Evolutionary conservation across 2,888 invertebrate species (phyloP).

Genomic region (Chrysotoxum bicinctum): DNA sequence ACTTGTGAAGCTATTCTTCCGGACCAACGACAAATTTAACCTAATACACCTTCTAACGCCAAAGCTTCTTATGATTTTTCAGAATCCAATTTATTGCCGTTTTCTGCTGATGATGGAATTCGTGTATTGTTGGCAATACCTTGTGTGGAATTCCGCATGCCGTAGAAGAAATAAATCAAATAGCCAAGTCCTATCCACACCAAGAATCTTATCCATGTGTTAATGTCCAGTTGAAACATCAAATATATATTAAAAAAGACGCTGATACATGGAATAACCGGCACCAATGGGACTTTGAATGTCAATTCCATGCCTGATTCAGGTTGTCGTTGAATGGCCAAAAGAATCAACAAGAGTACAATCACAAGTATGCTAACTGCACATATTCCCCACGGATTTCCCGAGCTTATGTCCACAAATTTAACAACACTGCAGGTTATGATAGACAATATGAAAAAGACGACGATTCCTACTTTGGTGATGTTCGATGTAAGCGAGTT

Average conservation of each 20-base stretch:
- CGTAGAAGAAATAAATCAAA: slow-evolving; percentile 92
- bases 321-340: slow-evolving; percentile 88
- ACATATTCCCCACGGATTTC: slow-evolving; percentile 79
- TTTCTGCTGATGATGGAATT: slow-evolving; percentile 20
- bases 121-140: slow-evolving; percentile 75
- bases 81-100: slow-evolving; percentile 1
- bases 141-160: slow-evolving; percentile 89
- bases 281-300: slow-evolving; percentile 93
- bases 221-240: slow-evolving; percentile 92
- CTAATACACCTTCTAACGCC: background rate
- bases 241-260: slow-evolving; percentile 94
- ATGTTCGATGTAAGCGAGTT: slow-evolving; percentile 85
- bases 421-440: slow-evolving; percentile 77
- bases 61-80: slow-evolving; percentile 27
- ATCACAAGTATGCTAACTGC: slow-evolving; percentile 82
- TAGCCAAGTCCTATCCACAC: slow-evolving; percentile 94
- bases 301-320: slow-evolving; percentile 84
- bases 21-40: background rate
- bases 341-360: slow-evolving; percentile 83
- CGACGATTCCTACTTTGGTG: slow-evolving; percentile 84
- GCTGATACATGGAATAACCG: slow-evolving; percentile 91
- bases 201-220: slow-evolving; percentile 94
- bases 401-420: slow-evolving; percentile 74
- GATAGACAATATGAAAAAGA: slow-evolving; percentile 83
- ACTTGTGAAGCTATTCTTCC: background rate